A percentile compares a stretch with the other conserved stretches of the same genome.
Evolutionary conservation across 2,888 invertebrate genomes (phyloP).

Genomic region (Heliconius aoede): DNA sequence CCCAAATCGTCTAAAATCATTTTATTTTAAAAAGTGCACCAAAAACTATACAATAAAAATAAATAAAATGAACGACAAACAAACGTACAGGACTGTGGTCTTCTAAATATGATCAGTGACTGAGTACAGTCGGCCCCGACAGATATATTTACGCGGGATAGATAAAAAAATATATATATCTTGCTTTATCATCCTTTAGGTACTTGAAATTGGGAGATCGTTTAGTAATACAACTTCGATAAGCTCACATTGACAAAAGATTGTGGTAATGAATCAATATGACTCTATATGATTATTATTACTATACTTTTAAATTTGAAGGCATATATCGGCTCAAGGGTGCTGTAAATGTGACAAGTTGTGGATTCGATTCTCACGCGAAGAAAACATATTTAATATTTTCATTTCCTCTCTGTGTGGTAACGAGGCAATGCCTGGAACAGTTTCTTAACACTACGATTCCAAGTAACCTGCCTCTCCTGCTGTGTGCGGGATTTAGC

Average conservation of each 20-base stretch:
- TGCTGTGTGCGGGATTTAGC: no score
- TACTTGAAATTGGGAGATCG: slow-evolving; percentile 16
- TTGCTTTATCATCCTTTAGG: slow-evolving; percentile 35
- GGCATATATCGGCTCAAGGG: no score
- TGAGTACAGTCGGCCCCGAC: background rate
- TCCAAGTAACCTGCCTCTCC: no score
- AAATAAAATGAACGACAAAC: background rate
- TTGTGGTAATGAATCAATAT: background rate
- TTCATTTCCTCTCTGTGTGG: no score
- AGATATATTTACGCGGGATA: slow-evolving; percentile 17
- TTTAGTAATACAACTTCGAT: background rate
- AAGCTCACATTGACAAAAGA: slow-evolving; percentile 14
- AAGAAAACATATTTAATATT: no score
- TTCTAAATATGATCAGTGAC: slow-evolving; percentile 16
- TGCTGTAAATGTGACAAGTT: no score
- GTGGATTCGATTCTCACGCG: no score
- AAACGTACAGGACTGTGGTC: background rate
- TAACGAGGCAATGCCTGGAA: no score
- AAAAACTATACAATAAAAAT: background rate
- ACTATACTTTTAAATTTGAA: no score
- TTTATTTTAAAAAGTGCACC: background rate
- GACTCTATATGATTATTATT: no score
- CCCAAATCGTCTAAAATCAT: slow-evolving; percentile 12
- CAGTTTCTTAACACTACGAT: no score
- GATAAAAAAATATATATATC: slow-evolving; percentile 42